Evolutionary conservation across 2,888 invertebrate genomes (phyloP), one percentile per base, ranked within the genome.

Genomic region (Amphipyra berbera): DNA sequence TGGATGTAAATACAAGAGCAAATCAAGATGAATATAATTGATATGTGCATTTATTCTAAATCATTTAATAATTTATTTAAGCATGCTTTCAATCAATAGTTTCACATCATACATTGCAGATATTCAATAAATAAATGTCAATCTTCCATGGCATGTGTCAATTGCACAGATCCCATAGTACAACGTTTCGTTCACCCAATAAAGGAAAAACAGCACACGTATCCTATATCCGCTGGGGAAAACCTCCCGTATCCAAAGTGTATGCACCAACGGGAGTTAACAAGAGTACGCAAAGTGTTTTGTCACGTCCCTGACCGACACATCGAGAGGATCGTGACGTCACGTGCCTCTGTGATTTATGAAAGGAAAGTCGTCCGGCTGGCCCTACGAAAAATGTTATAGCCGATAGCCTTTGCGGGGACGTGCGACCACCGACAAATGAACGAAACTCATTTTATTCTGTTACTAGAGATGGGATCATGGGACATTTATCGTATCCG

Each of bases 291-390:
- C 59, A 73, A 73, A 79, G 70, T 76, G 72, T 79, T 90, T 88
- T 84, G 88, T 92, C 92, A 92, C 91, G 91, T 90, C 76, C 84
- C 74, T 80, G 78, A 82, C 83, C 84, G 83, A 88, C 88, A 88
- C 88, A 87, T 90, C 85, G 88, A 84, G 82, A 81, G 76, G 69
- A 68, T 89, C 93, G 91, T 92, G 92, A 87, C 87, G 87, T 90
- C 93, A 92, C 92, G 93, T 79, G 63, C 85, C 77, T 75, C 78
- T 61, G 84, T 93, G 93, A 93, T 93, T 93, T 93, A 93, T 92
- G 90, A 90, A 87, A 85, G 89, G 88, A 87, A 88, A 88, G 85
- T 82, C 84, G 82, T 83, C 78, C 82, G 79, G 81, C 78, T 74
- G 78, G 82, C 81, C 83, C 82, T 79, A 81, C 84, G 86, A 86